Base-by-base conservation (phyloP, 2,888 invertebrate species). In the Cyaniris semiargus region DNA sequence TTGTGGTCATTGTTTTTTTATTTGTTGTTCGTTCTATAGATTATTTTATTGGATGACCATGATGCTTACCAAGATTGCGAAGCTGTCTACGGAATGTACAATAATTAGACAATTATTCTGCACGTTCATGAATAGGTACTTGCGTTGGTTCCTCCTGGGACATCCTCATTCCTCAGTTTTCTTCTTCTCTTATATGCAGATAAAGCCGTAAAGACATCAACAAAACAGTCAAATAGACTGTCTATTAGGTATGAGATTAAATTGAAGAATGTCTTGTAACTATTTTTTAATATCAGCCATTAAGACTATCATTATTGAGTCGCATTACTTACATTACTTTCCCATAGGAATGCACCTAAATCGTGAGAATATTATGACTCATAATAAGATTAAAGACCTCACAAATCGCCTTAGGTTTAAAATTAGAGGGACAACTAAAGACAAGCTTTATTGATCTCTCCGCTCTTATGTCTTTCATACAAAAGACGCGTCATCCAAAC, bases 291-390 rank as follows among this genome's bases (percentile, higher is more conserved):
- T 72, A 56, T 56, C 75, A 18, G 15, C 34, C 21, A 75, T 58
- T 75, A 75, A 56, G 53, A 15, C 21, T 3, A 13, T 74, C 4
- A 48, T 74, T 74, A 53, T 74, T 66, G 44, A 44, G 21, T 44
- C 44, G 21, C 72, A 72, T 72, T 72, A 72, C 72, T 72, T 72
- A 21, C 72, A 72, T 72, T 72, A 21, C 72, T 72, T 72, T 72
- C 72, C 72, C 72, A 72, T 38, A 31, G 48, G 70, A 76, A 70
- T 70, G 48, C 13, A 44, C 44, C 23, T 21, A 44, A 72, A 72
- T 72, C 72, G 72, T 72, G 72, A 44, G 72, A 72, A 72, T 72
- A 72, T 44, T 23, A 44, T 44, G 72, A 44, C 72, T 72, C 72
- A 72, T 72, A n/a, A 44, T 72, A 72, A 44, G 15, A 72, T 72